A percentile compares a stretch with the other conserved stretches of the same genome.
phyloP scores from a whole-genome alignment of 2,113 vertebrate species.

The Cyphomyrus plagiostoma region DNA sequence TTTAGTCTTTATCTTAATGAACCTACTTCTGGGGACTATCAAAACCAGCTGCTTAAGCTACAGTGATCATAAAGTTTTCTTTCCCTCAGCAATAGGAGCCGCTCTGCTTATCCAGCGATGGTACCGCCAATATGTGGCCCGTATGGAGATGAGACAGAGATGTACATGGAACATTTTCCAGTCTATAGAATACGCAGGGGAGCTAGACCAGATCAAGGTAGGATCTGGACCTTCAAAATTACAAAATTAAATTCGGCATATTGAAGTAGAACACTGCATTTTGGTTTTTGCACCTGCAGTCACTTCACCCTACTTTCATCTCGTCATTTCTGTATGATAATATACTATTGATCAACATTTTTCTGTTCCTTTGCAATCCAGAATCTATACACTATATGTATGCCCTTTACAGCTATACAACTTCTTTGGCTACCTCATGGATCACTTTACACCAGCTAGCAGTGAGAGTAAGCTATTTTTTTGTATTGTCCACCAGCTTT shows the following conservation, averaged over 20 bases:
- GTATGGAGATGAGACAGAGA: constrained; percentile 78
- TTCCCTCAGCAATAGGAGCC: constrained; percentile 70
- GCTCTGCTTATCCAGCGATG: constrained; percentile 82
- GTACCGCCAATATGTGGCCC: constrained; percentile 78
- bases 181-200: constrained; percentile 83
- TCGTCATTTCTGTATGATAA: background rate
- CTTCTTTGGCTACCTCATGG: constrained; percentile 85
- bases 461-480: constrained; percentile 68
- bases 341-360: background rate
- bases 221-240: background rate
- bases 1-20: background rate
- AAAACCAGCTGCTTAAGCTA: background rate
- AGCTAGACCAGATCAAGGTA: constrained; percentile 92
- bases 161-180: constrained; percentile 95
- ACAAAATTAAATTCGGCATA: background rate
- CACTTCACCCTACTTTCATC: background rate
- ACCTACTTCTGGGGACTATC: background rate
- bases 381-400: background rate
- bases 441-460: constrained; percentile 75
- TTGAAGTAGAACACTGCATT: background rate
- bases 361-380: background rate
- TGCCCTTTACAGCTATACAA: constrained; percentile 71
- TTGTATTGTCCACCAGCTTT: background rate
- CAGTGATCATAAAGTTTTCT: background rate
- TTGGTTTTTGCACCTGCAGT: background rate